Evolutionary conservation across 2,888 invertebrate species (phyloP).

Genomic region (Trisateles emortualis): DNA sequence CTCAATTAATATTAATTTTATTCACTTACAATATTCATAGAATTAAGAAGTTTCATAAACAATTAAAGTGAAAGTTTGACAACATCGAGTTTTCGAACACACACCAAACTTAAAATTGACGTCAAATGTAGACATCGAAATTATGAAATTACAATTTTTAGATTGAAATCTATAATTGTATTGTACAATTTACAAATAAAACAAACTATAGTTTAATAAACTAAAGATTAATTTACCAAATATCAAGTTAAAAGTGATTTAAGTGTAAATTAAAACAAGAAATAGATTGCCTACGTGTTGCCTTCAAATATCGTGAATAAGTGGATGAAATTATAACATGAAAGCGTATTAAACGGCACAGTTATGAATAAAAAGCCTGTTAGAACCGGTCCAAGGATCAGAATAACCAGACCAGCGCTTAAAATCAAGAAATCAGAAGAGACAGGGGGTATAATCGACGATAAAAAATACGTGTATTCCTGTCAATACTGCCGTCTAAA

Average conservation of each 20-base stretch:
- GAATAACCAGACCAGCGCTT: constrained; percentile 70
- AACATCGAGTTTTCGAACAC: constrained; percentile 32
- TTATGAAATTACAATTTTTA: constrained; percentile 28
- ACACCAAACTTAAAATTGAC: constrained; percentile 49
- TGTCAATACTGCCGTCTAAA: constrained; percentile 79
- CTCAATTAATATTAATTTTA: too few species aligned
- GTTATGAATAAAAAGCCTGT: constrained; percentile 78
- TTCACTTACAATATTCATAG: too few species aligned
- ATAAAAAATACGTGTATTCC: constrained; percentile 70
- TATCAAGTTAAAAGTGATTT: constrained; percentile 11
- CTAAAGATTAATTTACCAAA: not conserved
- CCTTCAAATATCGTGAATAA: constrained; percentile 24
- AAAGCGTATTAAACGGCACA: constrained; percentile 45
- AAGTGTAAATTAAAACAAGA: constrained; percentile 11
- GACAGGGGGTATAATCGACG: constrained; percentile 49
- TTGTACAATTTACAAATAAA: constrained; percentile 23
- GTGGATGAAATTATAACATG: constrained; percentile 31
- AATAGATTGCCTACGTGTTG: constrained; percentile 58
- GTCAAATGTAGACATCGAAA: constrained; percentile 34
- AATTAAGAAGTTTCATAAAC: not conserved
- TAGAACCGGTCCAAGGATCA: constrained; percentile 74
- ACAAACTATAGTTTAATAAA: constrained; percentile 3
- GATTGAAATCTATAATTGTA: constrained; percentile 36
- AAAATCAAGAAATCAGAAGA: constrained; percentile 63
- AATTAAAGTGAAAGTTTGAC: constrained; percentile 38